phyloP scores from a whole-genome alignment of 2,797 vertebrate genomes.

The Harpagifer antarcticus region DNA sequence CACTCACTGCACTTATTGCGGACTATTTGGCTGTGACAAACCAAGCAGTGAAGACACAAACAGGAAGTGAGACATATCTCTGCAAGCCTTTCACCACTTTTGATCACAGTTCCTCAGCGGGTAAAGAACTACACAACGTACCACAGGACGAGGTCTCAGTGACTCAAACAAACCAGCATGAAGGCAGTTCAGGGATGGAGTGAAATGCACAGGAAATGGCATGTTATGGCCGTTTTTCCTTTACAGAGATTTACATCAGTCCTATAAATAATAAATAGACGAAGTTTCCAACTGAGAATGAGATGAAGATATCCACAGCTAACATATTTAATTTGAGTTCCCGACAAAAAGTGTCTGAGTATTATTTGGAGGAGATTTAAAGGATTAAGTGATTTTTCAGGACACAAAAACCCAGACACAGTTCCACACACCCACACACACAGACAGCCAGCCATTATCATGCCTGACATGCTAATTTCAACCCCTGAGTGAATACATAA shows the following conservation, averaged over 20 bases:
- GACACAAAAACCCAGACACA: constrained; percentile 34
- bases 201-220: background rate
- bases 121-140: background rate
- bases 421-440: constrained; percentile 31
- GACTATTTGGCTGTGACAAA: constrained; percentile 38
- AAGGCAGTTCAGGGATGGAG: background rate
- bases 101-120: constrained; percentile 22
- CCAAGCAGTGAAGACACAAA: constrained; percentile 43
- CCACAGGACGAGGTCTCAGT: background rate
- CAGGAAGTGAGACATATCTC: constrained; percentile 60
- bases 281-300: background rate
- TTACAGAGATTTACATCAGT: constrained; percentile 7
- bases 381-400: constrained; percentile 50
- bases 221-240: background rate
- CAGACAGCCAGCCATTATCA: constrained; percentile 55
- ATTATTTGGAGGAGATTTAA: constrained; percentile 35
- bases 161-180: constrained; percentile 5
- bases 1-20: constrained; percentile 1
- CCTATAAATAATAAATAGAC: constrained; percentile 11
- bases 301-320: constrained; percentile 7
- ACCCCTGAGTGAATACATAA: constrained; percentile 64
- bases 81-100: constrained; percentile 10
- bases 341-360: constrained; percentile 26
- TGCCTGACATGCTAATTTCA: constrained; percentile 69
- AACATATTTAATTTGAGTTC: constrained; percentile 10